Evolutionary conservation across 1,140 invertebrate species (phyloP).

Genomic region (Proctacanthus coquilletti): DNA sequence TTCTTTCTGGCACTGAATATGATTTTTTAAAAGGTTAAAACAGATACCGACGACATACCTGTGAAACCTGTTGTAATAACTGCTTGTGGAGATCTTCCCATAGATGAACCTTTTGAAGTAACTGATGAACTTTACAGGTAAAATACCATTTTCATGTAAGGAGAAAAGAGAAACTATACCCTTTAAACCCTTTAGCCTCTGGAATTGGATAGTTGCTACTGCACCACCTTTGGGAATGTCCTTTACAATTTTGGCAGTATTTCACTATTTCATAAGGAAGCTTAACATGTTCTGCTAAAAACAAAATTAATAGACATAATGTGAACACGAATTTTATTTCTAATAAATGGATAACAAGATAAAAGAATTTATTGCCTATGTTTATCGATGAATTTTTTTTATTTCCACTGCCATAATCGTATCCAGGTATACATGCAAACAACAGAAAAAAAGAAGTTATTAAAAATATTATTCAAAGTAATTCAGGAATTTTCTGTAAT

Average conservation of each 20-base stretch:
- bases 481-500: too few species aligned
- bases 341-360: too few species aligned
- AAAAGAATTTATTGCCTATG: too few species aligned
- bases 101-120: constrained; percentile 41
- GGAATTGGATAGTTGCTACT: constrained; percentile 56
- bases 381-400: too few species aligned
- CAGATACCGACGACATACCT: constrained; percentile 57
- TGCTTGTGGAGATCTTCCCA: constrained; percentile 43
- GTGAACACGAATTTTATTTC: too few species aligned
- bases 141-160: constrained; percentile 1
- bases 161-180: background rate
- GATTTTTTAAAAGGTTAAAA: constrained; percentile 39
- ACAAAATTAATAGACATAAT: too few species aligned
- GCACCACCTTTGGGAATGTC: constrained; percentile 57
- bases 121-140: constrained; percentile 54
- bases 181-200: constrained; percentile 35
- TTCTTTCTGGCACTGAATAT: background rate
- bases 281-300: constrained; percentile 33
- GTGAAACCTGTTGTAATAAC: constrained; percentile 47
- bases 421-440: too few species aligned
- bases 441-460: too few species aligned
- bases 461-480: too few species aligned
- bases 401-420: too few species aligned
- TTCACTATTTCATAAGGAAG: constrained; percentile 61
- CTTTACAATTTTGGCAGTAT: constrained; percentile 52